These are phyloP conservation scores for Trachurus trachurus DNA, from an alignment of 2,797 vertebrate species.

Conservation along the genomic window DNA sequence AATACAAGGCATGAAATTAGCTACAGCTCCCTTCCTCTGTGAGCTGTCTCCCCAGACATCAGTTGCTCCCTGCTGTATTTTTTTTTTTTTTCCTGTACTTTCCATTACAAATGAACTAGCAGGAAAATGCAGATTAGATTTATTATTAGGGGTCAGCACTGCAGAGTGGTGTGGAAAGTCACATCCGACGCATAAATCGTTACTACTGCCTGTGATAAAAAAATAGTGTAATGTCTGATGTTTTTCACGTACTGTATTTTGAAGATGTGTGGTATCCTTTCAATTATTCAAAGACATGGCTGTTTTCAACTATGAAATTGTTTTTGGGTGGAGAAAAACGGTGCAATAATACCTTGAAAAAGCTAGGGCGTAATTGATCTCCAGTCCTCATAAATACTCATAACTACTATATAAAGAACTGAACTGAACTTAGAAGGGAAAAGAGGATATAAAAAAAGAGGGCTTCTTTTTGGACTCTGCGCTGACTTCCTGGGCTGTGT, in stretches of 20 bases:
- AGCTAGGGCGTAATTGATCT: constrained; percentile 20
- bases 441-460: neutral
- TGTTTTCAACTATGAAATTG: constrained; percentile 36
- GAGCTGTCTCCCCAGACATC: constrained; percentile 61
- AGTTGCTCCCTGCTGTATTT: constrained; percentile 50
- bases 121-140: constrained; percentile 69
- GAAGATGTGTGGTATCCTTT: constrained; percentile 35
- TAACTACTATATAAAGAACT: constrained; percentile 5
- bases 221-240: constrained; percentile 12
- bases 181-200: constrained; percentile 37
- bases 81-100: constrained; percentile 31
- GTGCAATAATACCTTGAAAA: constrained; percentile 17
- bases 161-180: constrained; percentile 25
- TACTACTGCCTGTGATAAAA: neutral
- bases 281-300: constrained; percentile 41
- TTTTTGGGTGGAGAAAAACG: constrained; percentile 30
- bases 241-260: constrained; percentile 37
- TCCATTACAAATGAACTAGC: constrained; percentile 62
- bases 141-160: constrained; percentile 54
- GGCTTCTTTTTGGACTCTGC: neutral
- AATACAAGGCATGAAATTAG: constrained; percentile 85
- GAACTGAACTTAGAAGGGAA: constrained; percentile 1
- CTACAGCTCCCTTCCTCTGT: constrained; percentile 69
- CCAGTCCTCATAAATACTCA: constrained; percentile 7
- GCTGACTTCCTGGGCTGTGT: neutral